Evolutionary conservation across 2,888 invertebrate species (phyloP), one percentile per base, ranked within the genome.

Genomic region (Phasia obesa): DNA sequence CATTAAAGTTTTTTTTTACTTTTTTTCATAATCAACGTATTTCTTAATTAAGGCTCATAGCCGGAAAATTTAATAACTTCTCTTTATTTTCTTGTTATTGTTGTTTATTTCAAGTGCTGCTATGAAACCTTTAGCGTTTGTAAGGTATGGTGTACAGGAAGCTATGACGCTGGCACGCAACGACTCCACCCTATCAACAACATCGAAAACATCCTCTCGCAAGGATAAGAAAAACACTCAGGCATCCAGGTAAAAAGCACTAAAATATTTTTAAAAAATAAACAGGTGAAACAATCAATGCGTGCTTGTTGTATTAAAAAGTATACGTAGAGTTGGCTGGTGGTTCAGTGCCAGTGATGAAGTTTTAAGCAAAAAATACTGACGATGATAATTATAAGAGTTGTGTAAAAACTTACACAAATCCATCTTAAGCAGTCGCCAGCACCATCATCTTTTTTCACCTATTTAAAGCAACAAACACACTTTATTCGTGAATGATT

Each of bases 71-170:
- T 53, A 38, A 55, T 55, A 17, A 70, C 67, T 70, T 73, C n/a
- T 71, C 17, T 73, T 47, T 38, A 15, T 51, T 51, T 57, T 49
- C 1, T 57, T 71, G 47, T 64, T 69, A 11, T 51, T 73, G 4
- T 73, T 55, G 31, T 64, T 67, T 19, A 17, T 42, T 78, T 65
- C 27, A 85, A 92, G 93, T 88, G 93, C 93, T 85, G 93, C 93
- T 85, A 96, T 96, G 91, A 97, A 97, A 90, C 92, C 91, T 62
- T 87, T 92, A 86, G 90, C 92, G 76, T 90, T 91, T 85, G 90
- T 91, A 53, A 90, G 91, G 38, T 91, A 90, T 57, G 91, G 92
- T 38, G 90, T 91, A 62, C 91, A 92, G 87, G 91, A 90, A 87
- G 91, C 92, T 84, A 89, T 92, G 88, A 89, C 91, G 85, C 87